Evolutionary conservation across 1,140 invertebrate genomes (phyloP).

Genomic region (Orchestia grillus): DNA sequence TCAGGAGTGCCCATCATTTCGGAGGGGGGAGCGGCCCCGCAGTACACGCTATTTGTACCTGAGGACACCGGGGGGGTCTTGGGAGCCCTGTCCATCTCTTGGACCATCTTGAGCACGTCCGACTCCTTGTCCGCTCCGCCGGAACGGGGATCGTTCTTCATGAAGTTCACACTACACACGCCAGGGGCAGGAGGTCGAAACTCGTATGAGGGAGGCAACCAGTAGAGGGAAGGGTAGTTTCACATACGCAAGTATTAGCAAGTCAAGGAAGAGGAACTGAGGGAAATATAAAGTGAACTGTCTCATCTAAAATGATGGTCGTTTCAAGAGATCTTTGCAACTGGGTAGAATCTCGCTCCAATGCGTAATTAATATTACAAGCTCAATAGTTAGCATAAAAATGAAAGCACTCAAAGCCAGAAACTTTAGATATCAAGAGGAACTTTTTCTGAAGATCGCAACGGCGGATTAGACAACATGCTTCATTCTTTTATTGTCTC

Average conservation of each 20-base stretch:
- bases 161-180: constrained; percentile 87
- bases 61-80: constrained; percentile 72
- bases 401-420: neutral
- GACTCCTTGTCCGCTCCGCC: constrained; percentile 79
- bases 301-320: neutral
- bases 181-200: constrained; percentile 58
- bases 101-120: constrained; percentile 92
- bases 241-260: neutral
- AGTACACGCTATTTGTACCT: constrained; percentile 55
- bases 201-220: constrained; percentile 47
- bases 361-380: neutral
- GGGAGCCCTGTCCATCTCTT: constrained; percentile 88
- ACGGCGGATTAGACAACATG: neutral
- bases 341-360: neutral
- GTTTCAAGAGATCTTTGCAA: neutral
- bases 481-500: neutral
- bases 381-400: neutral
- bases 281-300: neutral
- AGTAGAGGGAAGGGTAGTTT: neutral
- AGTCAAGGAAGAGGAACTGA: neutral
- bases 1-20: constrained; percentile 53
- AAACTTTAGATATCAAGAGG: neutral
- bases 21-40: constrained; percentile 38
- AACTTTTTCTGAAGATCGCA: neutral
- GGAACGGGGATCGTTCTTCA: constrained; percentile 90